Base-by-base conservation (phyloP, 2,113 vertebrate genomes). In the Ailurus styani region DNA sequence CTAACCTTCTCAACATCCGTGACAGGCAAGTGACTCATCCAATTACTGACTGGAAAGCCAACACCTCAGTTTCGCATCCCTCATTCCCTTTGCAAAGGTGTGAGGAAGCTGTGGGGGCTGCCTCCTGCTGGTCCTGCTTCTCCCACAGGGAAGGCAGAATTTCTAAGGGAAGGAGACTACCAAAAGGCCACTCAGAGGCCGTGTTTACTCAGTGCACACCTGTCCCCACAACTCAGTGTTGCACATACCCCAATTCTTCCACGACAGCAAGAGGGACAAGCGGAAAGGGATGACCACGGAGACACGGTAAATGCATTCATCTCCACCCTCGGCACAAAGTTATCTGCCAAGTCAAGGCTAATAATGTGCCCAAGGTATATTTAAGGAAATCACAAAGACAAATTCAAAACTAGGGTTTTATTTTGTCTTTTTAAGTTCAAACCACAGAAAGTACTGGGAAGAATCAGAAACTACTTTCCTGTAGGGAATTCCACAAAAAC, bases 401-500 rank as follows among this genome's bases (percentile, higher is more conserved):
- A 93, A 84, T 75, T 89, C 87, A 95, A 96, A 55, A 87, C 83
- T 60, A 27, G 9, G 40, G 79, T 84, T 86, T 90, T 93, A 82
- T 95, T 97, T 91, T 52, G 20, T 92, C 75, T 90, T 97, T 83
- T 88, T 94, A 87, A 93, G 64, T 87, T 93, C 78, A 90, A 97
- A 47, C 85, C 92, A 96, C 90, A 94, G 72, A 96, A 91, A 95
- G 81, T 84, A 90, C 92, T 79, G 94, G 87, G 64, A 90, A 97
- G 92, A 82, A 96, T 95, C 57, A 96, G 89, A 96, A 93, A 96
- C 90, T 60, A 81, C 87, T 81, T 96, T 96, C 79, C 87, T n/a
- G 23, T 9, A 68, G 90, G 96, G 97, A 98, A 98, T 97, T 97
- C 97, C 97, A 96, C 75, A 90, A 81, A 85, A 96, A 96, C 64